Conservation (phyloP, 2,113 vertebrate genomes). For the Vidua chalybeata region DNA sequence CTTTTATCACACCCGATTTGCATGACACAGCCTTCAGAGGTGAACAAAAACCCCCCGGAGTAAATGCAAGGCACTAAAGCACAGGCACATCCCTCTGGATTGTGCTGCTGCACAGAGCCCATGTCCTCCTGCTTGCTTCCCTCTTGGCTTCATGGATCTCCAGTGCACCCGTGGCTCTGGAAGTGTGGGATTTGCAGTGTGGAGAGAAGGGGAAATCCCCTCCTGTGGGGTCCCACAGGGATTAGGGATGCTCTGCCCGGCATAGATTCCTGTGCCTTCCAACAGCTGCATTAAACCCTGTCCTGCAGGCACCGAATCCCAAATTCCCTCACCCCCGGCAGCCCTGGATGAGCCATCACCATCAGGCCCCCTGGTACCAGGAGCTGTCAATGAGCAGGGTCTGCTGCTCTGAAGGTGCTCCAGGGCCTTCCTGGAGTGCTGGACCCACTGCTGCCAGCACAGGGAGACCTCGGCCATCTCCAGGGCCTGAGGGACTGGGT, state of each 20-base stretch:
- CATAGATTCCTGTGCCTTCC: background rate
- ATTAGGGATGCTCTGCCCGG: background rate
- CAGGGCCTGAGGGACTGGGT: background rate
- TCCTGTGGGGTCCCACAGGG: background rate
- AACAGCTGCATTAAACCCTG: background rate
- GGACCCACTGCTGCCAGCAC: background rate
- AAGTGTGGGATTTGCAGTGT: background rate
- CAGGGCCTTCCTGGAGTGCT: background rate
- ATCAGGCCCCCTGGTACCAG: background rate
- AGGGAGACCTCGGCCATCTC: background rate
- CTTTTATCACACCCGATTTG: background rate
- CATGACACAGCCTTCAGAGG: background rate
- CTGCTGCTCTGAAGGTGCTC: background rate
- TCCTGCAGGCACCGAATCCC: background rate
- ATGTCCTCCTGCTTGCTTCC: background rate
- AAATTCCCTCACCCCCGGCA: background rate
- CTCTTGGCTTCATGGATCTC: background rate
- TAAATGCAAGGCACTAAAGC: background rate
- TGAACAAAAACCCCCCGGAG: background rate
- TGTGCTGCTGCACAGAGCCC: background rate
- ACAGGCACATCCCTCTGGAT: background rate
- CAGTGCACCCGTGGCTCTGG: accelerated
- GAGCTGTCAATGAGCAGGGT: background rate
- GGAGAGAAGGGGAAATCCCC: background rate
- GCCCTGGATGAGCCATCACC: background rate